Conservation (phyloP, 2,113 vertebrate genomes). For the Xiphorhynchus elegans region DNA sequence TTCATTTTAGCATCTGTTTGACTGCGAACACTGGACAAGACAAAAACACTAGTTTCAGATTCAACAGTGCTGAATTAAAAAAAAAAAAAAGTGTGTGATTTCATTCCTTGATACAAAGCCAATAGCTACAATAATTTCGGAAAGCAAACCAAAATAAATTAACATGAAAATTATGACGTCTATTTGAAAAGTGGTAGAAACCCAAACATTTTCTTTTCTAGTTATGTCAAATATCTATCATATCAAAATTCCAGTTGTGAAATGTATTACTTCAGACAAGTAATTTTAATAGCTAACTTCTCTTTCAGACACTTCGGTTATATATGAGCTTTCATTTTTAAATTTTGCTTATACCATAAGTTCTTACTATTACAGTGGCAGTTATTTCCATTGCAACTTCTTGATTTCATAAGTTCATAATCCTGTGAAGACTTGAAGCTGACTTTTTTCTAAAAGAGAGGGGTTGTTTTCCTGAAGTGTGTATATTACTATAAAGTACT, state of each 20-base stretch:
- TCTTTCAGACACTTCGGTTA: neutral
- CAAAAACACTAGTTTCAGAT: neutral
- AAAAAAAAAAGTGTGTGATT: neutral
- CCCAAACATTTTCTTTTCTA: neutral
- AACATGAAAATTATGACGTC: neutral
- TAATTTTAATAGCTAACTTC: slow-evolving; percentile 6
- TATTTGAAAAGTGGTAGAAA: neutral
- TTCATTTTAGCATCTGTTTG: neutral
- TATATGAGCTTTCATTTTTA: neutral
- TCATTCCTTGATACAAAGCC: neutral
- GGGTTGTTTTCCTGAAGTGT: neutral
- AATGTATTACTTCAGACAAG: neutral
- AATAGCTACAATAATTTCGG: neutral
- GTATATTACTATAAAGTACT: neutral
- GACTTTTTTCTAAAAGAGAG: neutral
- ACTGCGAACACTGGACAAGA: rapidly evolving
- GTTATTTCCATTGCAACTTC: neutral
- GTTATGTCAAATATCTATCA: neutral
- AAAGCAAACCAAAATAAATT: neutral
- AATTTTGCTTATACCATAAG: slow-evolving; percentile 15
- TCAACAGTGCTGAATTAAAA: neutral
- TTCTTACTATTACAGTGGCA: neutral
- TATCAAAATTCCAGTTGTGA: neutral
- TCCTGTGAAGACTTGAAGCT: neutral
- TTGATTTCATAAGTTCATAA: neutral